These are phyloP conservation scores for Macrostomum lignano DNA, from an alignment of 1,140 invertebrate genomes.

Conservation along the genomic window DNA sequence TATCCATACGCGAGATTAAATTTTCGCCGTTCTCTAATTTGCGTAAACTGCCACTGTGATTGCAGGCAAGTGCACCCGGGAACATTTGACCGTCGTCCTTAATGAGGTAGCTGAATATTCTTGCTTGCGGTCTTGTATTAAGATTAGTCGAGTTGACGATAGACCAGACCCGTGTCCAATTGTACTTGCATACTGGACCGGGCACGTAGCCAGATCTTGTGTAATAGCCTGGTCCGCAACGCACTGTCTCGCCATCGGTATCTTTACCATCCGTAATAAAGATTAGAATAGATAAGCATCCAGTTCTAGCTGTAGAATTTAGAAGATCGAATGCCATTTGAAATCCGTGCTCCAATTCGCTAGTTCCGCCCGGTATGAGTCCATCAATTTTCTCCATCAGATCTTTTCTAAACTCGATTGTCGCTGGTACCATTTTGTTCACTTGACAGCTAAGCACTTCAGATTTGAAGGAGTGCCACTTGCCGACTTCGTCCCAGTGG, in stretches of 20 bases:
- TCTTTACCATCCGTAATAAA: conserved; percentile 28
- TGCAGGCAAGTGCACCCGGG: conserved; percentile 24
- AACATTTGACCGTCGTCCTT: conserved; percentile 27
- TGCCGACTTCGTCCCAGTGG: conserved; percentile 22
- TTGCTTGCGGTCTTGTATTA: conserved; percentile 12
- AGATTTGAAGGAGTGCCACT: conserved; percentile 22
- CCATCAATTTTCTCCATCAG: conserved; percentile 26
- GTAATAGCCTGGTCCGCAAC: conserved; percentile 29
- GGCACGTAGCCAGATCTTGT: conserved; percentile 29
- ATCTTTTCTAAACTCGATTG: conserved; percentile 25
- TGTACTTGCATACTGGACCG: conserved; percentile 27
- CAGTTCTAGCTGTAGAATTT: conserved; percentile 18
- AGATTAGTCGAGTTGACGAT: conserved; percentile 10
- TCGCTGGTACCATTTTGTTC: conserved; percentile 24
- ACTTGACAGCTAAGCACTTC: conserved; percentile 24
- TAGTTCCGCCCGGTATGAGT: conserved; percentile 24
- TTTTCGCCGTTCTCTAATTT: conserved; percentile 25
- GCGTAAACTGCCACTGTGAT: conserved; percentile 20
- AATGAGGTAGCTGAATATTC: conserved; percentile 28
- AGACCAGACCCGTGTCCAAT: conserved; percentile 27
- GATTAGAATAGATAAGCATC: conserved; percentile 26
- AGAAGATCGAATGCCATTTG: conserved; percentile 22
- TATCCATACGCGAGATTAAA: conserved; percentile 27
- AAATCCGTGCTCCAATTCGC: conserved; percentile 27
- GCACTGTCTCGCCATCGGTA: conserved; percentile 27